These are phyloP conservation scores for Erpornis zantholeuca DNA, from an alignment of 2,113 vertebrate species.

Conservation along the genomic window DNA sequence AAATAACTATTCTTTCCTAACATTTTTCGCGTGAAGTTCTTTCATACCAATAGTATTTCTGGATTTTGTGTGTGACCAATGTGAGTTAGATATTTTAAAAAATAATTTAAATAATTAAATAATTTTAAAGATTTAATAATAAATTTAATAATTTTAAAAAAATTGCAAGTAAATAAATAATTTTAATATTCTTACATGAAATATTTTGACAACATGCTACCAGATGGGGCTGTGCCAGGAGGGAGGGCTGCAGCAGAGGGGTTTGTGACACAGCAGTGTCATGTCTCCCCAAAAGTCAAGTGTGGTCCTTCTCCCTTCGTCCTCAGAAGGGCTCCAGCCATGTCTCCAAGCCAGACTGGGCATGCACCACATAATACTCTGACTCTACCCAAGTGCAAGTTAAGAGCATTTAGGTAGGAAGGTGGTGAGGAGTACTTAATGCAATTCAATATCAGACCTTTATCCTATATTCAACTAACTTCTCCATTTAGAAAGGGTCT, in stretches of 20 bases:
- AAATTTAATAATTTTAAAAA: neutral
- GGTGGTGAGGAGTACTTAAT: neutral
- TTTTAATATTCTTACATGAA: neutral
- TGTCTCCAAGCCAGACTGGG: neutral
- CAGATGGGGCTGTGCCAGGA: accelerated
- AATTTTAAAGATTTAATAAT: neutral
- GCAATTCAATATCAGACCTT: neutral
- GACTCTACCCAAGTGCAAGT: neutral
- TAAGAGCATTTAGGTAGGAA: neutral
- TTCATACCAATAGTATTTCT: neutral
- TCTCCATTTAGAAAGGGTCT: neutral
- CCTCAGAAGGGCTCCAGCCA: neutral
- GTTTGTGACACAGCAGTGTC: neutral
- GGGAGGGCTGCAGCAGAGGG: neutral
- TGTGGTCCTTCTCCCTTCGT: neutral
- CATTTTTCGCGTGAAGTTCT: neutral
- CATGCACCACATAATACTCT: accelerated
- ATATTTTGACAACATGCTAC: neutral
- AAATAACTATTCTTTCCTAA: neutral
- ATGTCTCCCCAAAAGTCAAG: neutral
- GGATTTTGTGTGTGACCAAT: neutral
- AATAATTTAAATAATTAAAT: neutral
- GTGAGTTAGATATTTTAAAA: neutral
- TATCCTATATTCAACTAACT: neutral
- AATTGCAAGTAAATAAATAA: neutral